A percentile compares a stretch with the other conserved stretches of the same genome.
Conservation (phyloP, 2,797 vertebrate genomes). For the Scyliorhinus canicula region DNA sequence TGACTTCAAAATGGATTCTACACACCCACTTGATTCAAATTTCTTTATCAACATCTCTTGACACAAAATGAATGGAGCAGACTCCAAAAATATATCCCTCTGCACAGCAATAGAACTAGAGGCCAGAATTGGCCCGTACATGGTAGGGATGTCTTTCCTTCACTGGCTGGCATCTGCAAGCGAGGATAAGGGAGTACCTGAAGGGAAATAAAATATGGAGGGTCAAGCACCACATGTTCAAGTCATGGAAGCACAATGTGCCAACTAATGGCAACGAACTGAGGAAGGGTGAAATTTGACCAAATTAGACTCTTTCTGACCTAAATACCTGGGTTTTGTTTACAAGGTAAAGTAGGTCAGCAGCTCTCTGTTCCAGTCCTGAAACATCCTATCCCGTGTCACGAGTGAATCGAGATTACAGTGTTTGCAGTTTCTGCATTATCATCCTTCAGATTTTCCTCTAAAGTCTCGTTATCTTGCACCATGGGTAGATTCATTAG, state of each 20-base stretch:
- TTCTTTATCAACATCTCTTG: neutral
- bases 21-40: neutral
- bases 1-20: neutral
- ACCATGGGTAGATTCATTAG: neutral
- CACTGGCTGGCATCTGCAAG: neutral
- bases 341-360: neutral
- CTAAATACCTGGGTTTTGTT: neutral
- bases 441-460: neutral
- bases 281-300: neutral
- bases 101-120: too few relatives aligned
- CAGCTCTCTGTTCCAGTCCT: neutral
- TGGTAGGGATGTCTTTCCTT: neutral
- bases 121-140: neutral
- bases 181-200: neutral
- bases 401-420: neutral
- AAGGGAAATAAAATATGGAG: neutral
- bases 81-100: too few relatives aligned
- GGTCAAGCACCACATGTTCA: neutral
- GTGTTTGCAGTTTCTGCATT: neutral
- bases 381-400: neutral
- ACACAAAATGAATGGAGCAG: neutral
- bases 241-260: neutral
- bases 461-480: neutral
- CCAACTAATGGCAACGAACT: neutral
- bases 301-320: neutral